Evolutionary conservation across 2,113 vertebrate genomes (phyloP).

Genomic region (Myrmecobius fasciatus): DNA sequence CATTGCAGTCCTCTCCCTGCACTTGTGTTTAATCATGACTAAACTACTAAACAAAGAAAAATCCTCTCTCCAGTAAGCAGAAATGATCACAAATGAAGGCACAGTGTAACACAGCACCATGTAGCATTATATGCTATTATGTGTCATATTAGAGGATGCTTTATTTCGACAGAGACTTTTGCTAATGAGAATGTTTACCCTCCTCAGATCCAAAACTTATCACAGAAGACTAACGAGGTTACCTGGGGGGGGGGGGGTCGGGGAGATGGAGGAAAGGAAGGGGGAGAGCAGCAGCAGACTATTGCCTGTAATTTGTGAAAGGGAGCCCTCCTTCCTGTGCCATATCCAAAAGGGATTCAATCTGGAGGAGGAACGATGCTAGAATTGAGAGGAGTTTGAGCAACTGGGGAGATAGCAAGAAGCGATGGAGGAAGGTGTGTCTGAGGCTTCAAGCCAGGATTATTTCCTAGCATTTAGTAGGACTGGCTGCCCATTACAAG

Average conservation of each 20-base stretch:
- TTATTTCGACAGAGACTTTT: slow-evolving; percentile 50
- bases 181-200: slow-evolving; percentile 51
- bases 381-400: background rate
- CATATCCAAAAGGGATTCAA: slow-evolving; percentile 29
- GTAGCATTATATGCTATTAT: background rate
- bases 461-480: background rate
- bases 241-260: background rate
- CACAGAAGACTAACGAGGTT: slow-evolving; percentile 27
- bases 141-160: slow-evolving; percentile 19
- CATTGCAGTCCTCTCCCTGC: slow-evolving; percentile 49
- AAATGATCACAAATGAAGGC: slow-evolving; percentile 62
- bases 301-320: slow-evolving; percentile 1
- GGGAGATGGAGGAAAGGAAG: background rate
- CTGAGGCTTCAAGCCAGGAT: background rate
- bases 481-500: background rate
- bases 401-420: background rate
- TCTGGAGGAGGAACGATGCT: background rate
- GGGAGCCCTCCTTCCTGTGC: slow-evolving; percentile 28
- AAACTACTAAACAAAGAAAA: slow-evolving; percentile 69
- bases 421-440: background rate
- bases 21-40: slow-evolving; percentile 65
- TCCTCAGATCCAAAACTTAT: slow-evolving; percentile 42
- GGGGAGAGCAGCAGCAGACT: background rate
- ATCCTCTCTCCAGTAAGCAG: slow-evolving; percentile 49
- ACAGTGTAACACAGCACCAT: background rate